Evolutionary conservation across 2,113 vertebrate species (phyloP).

Genomic region (Xiphias gladius): DNA sequence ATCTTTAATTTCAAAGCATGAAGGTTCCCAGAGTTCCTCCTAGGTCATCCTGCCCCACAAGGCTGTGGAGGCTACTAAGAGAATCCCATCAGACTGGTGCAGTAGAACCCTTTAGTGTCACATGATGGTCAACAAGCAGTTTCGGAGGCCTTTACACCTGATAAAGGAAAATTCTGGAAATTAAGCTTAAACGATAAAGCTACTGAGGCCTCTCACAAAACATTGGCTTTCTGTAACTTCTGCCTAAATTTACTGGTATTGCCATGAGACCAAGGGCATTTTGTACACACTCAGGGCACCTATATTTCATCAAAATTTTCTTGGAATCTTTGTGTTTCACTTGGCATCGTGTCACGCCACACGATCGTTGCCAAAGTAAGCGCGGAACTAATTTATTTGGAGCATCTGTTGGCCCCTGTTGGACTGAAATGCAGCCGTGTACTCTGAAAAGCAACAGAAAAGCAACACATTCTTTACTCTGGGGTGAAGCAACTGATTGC

Average conservation of each 20-base stretch:
- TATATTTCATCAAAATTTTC: constrained; percentile 16
- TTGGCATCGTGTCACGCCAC: constrained; percentile 35
- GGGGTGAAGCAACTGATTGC: constrained; percentile 18
- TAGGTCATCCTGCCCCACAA: too few relatives aligned
- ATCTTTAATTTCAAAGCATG: too few relatives aligned
- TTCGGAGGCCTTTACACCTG: not conserved
- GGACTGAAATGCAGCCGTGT: constrained; percentile 37
- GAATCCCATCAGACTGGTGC: too few relatives aligned
- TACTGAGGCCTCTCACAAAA: not conserved
- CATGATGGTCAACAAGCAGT: too few relatives aligned
- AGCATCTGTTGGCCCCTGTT: constrained; percentile 50
- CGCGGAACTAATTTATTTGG: constrained; percentile 49
- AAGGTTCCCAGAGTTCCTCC: too few relatives aligned
- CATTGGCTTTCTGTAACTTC: not conserved
- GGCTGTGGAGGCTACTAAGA: too few relatives aligned
- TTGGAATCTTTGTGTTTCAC: constrained; percentile 22
- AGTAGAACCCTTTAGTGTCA: too few relatives aligned
- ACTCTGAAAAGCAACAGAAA: not conserved
- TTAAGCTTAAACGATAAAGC: not conserved
- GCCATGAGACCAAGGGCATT: not conserved
- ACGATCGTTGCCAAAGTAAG: constrained; percentile 37
- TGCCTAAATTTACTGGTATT: not conserved
- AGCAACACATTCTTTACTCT: constrained; percentile 8
- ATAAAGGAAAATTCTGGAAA: not conserved
- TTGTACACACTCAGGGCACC: not conserved